These are phyloP conservation scores for Synanthedon andrenaeformis DNA, from an alignment of 2,888 invertebrate species.

Conservation along the genomic window DNA sequence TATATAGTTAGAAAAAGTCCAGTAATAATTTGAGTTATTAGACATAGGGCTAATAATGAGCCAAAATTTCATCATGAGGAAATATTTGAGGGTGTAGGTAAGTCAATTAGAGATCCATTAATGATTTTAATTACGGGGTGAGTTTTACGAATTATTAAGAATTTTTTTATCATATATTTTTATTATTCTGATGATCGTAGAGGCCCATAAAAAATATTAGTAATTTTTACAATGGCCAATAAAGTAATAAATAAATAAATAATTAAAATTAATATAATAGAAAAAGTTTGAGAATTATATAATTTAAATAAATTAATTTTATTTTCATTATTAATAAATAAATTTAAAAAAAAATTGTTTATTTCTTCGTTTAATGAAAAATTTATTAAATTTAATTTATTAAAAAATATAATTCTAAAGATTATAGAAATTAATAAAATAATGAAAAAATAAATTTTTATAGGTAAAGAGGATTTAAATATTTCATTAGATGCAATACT, in stretches of 20 bases:
- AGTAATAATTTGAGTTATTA: conserved; percentile 75
- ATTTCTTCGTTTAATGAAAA: conserved; percentile 29
- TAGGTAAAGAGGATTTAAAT: conserved; percentile 45
- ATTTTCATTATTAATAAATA: conserved; percentile 42
- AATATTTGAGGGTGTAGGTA: conserved; percentile 74
- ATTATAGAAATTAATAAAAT: conserved; percentile 17
- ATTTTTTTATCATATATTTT: conserved; percentile 35
- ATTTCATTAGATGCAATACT: conserved; percentile 74
- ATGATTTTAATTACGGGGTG: conserved; percentile 69
- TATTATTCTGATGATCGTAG: conserved; percentile 38
- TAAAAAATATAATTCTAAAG: conserved; percentile 20
- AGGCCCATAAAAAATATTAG: conserved; percentile 65
- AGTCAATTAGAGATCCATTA: conserved; percentile 69
- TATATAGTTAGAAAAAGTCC: conserved; percentile 79
- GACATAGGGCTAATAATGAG: conserved; percentile 72
- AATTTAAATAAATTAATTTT: conserved; percentile 62
- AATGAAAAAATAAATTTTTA: conserved; percentile 21
- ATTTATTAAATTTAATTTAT: conserved; percentile 40
- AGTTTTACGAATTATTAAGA: conserved; percentile 47
- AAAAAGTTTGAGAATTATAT: conserved; percentile 61
- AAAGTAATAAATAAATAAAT: conserved; percentile 72
- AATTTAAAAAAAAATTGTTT: conserved; percentile 17
- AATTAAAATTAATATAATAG: conserved; percentile 64
- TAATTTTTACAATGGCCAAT: conserved; percentile 71
- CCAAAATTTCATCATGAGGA: conserved; percentile 78